A percentile compares a stretch with the other conserved stretches of the same genome.
These are phyloP conservation scores for Ophion slaviceki DNA, from an alignment of 2,888 invertebrate species.

Conservation along the genomic window DNA sequence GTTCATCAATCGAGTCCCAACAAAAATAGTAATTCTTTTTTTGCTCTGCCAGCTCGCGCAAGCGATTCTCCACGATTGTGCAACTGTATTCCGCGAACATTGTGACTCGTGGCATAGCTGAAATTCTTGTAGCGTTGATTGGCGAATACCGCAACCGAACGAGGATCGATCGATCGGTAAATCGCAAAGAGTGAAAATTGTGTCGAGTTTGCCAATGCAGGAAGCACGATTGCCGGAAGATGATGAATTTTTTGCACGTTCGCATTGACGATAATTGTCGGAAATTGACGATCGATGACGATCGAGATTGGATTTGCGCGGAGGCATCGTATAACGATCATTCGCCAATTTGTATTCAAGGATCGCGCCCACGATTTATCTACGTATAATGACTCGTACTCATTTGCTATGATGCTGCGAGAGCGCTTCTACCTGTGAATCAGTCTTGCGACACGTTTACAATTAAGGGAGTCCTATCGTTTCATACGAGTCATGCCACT, in stretches of 20 bases:
- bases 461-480: neutral
- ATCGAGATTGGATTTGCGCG: constrained; percentile 51
- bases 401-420: constrained; percentile 33
- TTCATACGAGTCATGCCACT: too few species aligned
- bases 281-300: constrained; percentile 46
- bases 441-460: constrained; percentile 65
- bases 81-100: neutral
- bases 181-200: neutral
- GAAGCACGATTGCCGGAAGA: neutral
- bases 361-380: constrained; percentile 59
- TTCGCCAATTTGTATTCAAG: constrained; percentile 59
- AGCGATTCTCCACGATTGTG: neutral
- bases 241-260: constrained; percentile 9
- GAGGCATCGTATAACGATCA: constrained; percentile 39
- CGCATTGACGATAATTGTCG: constrained; percentile 29
- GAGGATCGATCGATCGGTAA: neutral
- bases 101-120: neutral
- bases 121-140: neutral
- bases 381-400: constrained; percentile 27
- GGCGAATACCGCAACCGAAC: neutral
- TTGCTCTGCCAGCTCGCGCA: neutral
- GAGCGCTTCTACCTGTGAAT: constrained; percentile 42
- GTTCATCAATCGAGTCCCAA: too few species aligned
- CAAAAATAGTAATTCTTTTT: too few species aligned
- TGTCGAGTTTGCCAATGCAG: constrained; percentile 9